A percentile compares a stretch with the other conserved stretches of the same genome.
These are phyloP conservation scores for Chrosomus eos DNA, from an alignment of 2,797 vertebrate species.

Conservation along the genomic window DNA sequence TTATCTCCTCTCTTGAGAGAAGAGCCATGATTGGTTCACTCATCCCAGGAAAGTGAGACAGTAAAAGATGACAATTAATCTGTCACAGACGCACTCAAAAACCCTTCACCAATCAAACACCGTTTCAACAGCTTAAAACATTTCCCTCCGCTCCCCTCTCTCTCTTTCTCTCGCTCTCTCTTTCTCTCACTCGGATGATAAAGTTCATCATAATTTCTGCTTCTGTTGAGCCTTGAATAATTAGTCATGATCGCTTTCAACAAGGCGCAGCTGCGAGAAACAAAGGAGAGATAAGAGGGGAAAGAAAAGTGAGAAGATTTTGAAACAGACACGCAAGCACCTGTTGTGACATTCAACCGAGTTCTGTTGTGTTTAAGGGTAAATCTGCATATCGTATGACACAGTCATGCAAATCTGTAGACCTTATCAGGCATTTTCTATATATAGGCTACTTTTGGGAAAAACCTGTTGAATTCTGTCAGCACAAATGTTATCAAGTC, in stretches of 20 bases:
- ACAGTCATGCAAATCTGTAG: background rate
- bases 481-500: background rate
- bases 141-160: conserved; percentile 5
- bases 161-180: background rate
- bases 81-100: conserved; percentile 42
- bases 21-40: conserved; percentile 56
- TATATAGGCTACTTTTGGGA: background rate
- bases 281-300: conserved; percentile 41
- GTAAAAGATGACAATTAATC: conserved; percentile 47
- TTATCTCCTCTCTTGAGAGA: conserved; percentile 51
- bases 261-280: conserved; percentile 47
- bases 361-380: conserved; percentile 16
- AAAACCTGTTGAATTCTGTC: background rate
- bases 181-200: conserved; percentile 12
- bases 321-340: conserved; percentile 35
- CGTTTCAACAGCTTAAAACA: conserved; percentile 29
- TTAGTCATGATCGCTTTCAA: conserved; percentile 51
- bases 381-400: conserved; percentile 8
- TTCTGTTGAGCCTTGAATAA: conserved; percentile 51
- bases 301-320: conserved; percentile 39
- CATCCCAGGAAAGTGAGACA: conserved; percentile 44
- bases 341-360: conserved; percentile 38
- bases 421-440: background rate
- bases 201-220: conserved; percentile 48
- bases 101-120: conserved; percentile 47